A percentile compares a stretch with the other conserved stretches of the same genome.
Conservation (phyloP, 2,113 vertebrate genomes). For the Planiliza haematocheilus region DNA sequence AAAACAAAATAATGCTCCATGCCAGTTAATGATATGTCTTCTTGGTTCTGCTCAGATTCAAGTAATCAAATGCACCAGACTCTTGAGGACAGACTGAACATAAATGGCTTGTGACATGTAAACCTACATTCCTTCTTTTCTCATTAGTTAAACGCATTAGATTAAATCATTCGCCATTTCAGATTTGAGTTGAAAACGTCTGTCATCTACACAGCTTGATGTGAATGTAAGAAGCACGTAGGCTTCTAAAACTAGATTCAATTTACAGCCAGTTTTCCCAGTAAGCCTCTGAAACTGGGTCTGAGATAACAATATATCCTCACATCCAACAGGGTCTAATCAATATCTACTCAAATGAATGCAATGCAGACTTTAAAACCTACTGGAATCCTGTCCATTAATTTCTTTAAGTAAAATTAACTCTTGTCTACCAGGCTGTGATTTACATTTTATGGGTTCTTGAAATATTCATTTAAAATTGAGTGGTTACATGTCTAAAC, state of each 20-base stretch:
- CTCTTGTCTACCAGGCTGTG: constrained; percentile 2
- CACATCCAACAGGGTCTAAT: constrained; percentile 5
- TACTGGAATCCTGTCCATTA: background rate
- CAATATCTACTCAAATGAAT: constrained; percentile 6
- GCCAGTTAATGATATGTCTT: background rate
- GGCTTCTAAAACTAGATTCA: background rate
- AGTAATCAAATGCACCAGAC: background rate
- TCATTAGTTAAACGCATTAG: constrained; percentile 1
- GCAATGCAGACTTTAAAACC: constrained; percentile 5
- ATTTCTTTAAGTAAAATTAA: constrained; percentile 14
- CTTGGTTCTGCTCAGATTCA: background rate
- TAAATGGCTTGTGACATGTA: background rate
- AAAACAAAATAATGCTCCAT: background rate
- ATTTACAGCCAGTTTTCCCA: background rate
- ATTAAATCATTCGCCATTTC: constrained; percentile 12
- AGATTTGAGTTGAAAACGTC: constrained; percentile 2
- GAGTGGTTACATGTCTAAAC: constrained; percentile 12
- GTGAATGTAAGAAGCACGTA: background rate
- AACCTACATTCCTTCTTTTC: constrained; percentile 3
- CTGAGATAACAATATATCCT: too few species aligned
- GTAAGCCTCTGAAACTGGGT: background rate
- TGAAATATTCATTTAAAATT: constrained; percentile 54
- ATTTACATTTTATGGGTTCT: constrained; percentile 34
- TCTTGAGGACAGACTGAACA: background rate
- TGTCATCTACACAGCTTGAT: background rate